Evolutionary conservation across 2,797 vertebrate genomes (phyloP), one percentile per base, ranked within the genome.

Genomic region (Enteromius paludinosus): DNA sequence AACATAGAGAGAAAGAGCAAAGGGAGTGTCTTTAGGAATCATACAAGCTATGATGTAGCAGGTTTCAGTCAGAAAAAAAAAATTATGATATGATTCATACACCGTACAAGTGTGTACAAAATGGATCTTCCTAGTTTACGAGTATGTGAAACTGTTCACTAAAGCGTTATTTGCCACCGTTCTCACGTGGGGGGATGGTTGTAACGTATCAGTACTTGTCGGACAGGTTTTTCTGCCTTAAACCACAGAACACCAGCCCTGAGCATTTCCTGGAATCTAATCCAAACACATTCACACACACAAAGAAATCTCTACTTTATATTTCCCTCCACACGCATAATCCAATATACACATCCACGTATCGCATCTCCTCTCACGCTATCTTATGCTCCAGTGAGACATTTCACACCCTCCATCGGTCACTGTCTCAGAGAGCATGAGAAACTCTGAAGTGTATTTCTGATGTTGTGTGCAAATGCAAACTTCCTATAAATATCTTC

Each of bases 401-500:
- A 86, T 84, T 83, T 85, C 78, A 79, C 84, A 89, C 83, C 70
- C 72, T 47, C 30, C 14, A 35, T 25, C 47, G 18, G 72, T 47
- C 70, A 66, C 78, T 65, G 70, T 66, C 35, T 47, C 49, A 72
- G 59, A 49, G 64, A n/a, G 25, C 61, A 77, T 10, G 52, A 70
- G 47, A 62, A 43, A 65, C 61, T 56, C 7, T 10, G 71, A 79
- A 52, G 82, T 82, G 84, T 79, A 75, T 79, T 84, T 81, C 38
- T 69, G 83, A 43, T 35, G 33, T 59, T 43, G 68, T 74, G 75
- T 77, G 35, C 70, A 56, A 61, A 82, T 72, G 70, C 61, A 76
- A 81, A 84, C 84, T 54, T 83, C 82, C 82, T 82, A 83, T 82
- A 77, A 86, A 86, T 87, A 83, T 80, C 54, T 80, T 83, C 18